Conservation (phyloP, 2,888 invertebrate species). For the Zygaena filipendulae region DNA sequence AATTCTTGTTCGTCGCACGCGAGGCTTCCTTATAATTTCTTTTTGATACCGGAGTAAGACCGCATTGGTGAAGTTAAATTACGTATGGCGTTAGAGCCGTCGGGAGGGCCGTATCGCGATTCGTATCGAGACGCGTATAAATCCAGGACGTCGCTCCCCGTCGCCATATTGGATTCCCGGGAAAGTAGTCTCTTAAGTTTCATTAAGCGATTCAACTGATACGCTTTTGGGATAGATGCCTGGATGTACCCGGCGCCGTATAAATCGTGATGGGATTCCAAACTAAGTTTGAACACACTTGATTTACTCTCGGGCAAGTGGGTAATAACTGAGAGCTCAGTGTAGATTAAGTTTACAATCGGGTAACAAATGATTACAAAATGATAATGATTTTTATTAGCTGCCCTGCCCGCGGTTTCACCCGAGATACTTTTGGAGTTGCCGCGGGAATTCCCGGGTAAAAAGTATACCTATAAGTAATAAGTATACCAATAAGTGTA, state of each 20-base stretch:
- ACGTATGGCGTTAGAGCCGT: conserved; percentile 51
- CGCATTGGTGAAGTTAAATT: conserved; percentile 54
- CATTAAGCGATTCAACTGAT: conserved; percentile 59
- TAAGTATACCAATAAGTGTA: too few relatives aligned
- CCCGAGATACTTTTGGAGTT: too few relatives aligned
- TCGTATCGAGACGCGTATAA: conserved; percentile 50
- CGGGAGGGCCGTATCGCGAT: conserved; percentile 48
- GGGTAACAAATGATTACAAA: too few relatives aligned
- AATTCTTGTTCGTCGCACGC: conserved; percentile 14
- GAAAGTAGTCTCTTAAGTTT: conserved; percentile 62
- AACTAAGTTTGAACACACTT: conserved; percentile 26
- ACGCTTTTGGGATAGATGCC: conserved; percentile 24
- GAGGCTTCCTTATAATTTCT: conserved; percentile 44
- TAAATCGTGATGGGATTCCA: conserved; percentile 20
- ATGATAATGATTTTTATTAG: too few relatives aligned
- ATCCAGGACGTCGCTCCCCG: conserved; percentile 37
- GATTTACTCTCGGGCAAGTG: conserved; percentile 23
- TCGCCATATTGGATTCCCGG: conserved; percentile 53
- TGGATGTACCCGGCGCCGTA: conserved; percentile 18
- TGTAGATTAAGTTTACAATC: too few relatives aligned
- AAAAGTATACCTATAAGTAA: too few relatives aligned
- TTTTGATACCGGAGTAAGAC: conserved; percentile 54
- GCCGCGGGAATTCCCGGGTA: too few relatives aligned
- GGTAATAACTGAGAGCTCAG: too few relatives aligned
- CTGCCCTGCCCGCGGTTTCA: too few relatives aligned